Percentiles rank a stretch among this genome's conserved stretches.
Conservation (phyloP, 1,140 invertebrate genomes). For the Hypothenemus hampei region DNA sequence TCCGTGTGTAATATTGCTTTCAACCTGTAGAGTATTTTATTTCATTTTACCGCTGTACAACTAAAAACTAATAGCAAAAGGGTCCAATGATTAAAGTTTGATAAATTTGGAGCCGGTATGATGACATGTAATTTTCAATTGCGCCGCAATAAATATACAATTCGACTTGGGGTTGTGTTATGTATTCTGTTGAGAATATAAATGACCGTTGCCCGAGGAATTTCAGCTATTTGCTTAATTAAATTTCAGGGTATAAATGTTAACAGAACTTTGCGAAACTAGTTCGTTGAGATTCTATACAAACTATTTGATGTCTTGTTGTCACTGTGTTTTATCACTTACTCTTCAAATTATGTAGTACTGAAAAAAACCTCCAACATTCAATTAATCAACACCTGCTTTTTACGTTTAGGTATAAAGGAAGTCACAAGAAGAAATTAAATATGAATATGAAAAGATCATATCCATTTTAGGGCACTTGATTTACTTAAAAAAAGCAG, state of each 20-base stretch:
- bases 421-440: too few species aligned
- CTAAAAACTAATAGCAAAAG: too few species aligned
- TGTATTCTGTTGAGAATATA: constrained; percentile 39
- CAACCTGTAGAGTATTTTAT: too few species aligned
- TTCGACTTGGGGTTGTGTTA: constrained; percentile 35
- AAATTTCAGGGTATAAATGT: constrained; percentile 39
- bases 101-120: constrained; percentile 28
- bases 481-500: too few species aligned
- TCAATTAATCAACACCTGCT: too few species aligned
- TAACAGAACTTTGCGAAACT: constrained; percentile 33
- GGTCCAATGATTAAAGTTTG: constrained; percentile 32
- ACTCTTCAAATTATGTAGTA: too few species aligned
- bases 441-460: too few species aligned
- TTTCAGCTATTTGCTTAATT: constrained; percentile 41
- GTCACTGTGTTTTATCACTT: too few species aligned
- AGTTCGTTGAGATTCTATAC: constrained; percentile 12
- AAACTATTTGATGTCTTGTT: constrained; percentile 15
- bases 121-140: constrained; percentile 32
- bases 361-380: too few species aligned
- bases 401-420: too few species aligned
- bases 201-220: constrained; percentile 40
- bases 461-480: too few species aligned
- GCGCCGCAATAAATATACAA: constrained; percentile 31
- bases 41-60: too few species aligned
- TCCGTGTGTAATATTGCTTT: constrained; percentile 5